phyloP scores from a whole-genome alignment of 2,113 vertebrate genomes.

The Siniperca chuatsi region DNA sequence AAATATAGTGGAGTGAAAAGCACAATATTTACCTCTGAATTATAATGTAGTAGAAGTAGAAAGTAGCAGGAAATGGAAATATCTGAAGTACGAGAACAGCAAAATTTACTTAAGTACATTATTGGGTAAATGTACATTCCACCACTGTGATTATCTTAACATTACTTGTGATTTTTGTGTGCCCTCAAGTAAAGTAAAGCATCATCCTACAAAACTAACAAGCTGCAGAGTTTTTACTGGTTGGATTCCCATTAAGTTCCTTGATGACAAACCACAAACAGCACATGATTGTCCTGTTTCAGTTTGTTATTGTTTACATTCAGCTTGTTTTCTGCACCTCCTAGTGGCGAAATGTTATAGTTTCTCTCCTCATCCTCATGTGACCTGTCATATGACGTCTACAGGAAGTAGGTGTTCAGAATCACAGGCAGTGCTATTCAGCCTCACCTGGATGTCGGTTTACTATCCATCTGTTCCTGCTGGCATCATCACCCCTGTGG shows the following conservation, averaged over 20 bases:
- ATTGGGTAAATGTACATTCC: neutral
- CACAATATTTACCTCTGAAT: neutral
- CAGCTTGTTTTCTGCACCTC: neutral
- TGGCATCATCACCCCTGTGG: neutral
- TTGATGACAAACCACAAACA: too few relatives aligned
- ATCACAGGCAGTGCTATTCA: neutral
- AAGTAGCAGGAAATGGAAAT: neutral
- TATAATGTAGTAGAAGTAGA: neutral
- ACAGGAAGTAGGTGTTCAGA: constrained; percentile 1
- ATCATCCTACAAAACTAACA: neutral
- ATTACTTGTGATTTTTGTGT: neutral
- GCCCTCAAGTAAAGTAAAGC: neutral
- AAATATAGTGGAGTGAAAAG: neutral
- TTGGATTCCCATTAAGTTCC: neutral
- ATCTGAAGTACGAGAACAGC: neutral
- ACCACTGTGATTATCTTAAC: neutral
- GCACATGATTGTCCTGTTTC: neutral
- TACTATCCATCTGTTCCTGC: neutral
- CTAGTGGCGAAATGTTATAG: neutral
- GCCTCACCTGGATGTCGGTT: neutral
- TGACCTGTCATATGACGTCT: constrained; percentile 7
- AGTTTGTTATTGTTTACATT: neutral
- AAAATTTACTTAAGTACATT: neutral
- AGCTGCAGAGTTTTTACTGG: neutral
- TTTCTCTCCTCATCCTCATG: neutral